These are phyloP conservation scores for Tetramorium bicarinatum DNA, from an alignment of 2,888 invertebrate species.

Conservation along the genomic window DNA sequence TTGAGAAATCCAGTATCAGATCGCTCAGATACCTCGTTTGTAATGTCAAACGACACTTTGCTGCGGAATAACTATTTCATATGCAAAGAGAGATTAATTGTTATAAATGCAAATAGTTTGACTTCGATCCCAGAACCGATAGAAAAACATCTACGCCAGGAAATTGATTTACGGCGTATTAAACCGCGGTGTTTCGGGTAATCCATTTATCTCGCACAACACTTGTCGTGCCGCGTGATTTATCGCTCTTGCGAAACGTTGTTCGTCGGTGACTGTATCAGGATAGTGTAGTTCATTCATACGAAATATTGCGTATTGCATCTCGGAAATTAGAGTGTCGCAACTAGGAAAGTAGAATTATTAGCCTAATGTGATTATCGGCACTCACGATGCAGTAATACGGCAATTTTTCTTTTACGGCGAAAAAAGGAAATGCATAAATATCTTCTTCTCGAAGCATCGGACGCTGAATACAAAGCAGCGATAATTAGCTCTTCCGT, in stretches of 20 bases:
- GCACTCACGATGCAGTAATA: neutral
- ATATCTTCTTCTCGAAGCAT: slow-evolving; percentile 25
- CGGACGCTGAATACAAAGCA: slow-evolving; percentile 38
- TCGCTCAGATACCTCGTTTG: neutral
- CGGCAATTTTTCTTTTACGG: slow-evolving; percentile 5
- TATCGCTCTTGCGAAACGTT: slow-evolving; percentile 35
- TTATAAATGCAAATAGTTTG: slow-evolving; percentile 47
- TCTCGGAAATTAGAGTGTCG: neutral
- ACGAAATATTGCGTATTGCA: slow-evolving; percentile 25
- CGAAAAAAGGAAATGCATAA: slow-evolving; percentile 40
- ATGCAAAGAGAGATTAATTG: slow-evolving; percentile 20
- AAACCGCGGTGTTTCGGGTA: slow-evolving; percentile 43
- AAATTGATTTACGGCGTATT: slow-evolving; percentile 55
- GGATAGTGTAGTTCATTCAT: slow-evolving; percentile 21
- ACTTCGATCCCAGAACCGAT: slow-evolving; percentile 21
- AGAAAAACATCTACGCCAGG: slow-evolving; percentile 29
- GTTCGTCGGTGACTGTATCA: slow-evolving; percentile 34
- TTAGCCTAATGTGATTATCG: slow-evolving; percentile 18
- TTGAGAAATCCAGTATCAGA: neutral
- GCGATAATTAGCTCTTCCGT: slow-evolving; percentile 61
- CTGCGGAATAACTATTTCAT: slow-evolving; percentile 23
- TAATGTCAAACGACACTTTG: neutral
- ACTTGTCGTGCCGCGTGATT: slow-evolving; percentile 46
- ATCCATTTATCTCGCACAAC: slow-evolving; percentile 56
- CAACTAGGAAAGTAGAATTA: neutral